Percentiles rank a stretch among this genome's conserved stretches.
These are phyloP conservation scores for Diplolepis rosae DNA, from an alignment of 2,888 invertebrate species.

Conservation along the genomic window DNA sequence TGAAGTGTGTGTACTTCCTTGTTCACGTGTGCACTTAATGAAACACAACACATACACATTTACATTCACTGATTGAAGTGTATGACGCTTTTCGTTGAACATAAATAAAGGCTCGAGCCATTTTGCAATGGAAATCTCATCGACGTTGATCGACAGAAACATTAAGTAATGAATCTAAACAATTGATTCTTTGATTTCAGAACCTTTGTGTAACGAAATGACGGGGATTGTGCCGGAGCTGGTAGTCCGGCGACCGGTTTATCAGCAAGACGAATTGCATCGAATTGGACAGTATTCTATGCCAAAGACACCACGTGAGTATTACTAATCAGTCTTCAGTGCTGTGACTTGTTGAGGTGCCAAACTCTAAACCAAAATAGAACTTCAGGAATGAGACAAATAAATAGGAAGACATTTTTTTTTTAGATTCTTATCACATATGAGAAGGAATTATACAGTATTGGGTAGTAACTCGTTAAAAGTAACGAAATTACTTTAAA, in stretches of 20 bases:
- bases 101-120: slow-evolving; percentile 6
- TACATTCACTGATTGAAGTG: slow-evolving; percentile 5
- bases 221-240: slow-evolving; percentile 65
- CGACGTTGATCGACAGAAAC: background rate
- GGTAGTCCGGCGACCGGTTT: slow-evolving; percentile 78
- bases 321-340: slow-evolving; percentile 31
- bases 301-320: slow-evolving; percentile 74
- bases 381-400: too few relatives aligned
- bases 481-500: too few relatives aligned
- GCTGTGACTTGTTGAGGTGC: background rate
- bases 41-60: background rate
- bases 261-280: slow-evolving; percentile 81
- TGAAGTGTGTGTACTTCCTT: background rate
- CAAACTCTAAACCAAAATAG: too few relatives aligned
- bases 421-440: too few relatives aligned
- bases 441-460: too few relatives aligned
- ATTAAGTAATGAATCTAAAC: background rate
- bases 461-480: too few relatives aligned
- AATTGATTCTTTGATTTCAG: slow-evolving; percentile 47
- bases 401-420: too few relatives aligned
- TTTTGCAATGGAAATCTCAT: background rate
- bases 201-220: slow-evolving; percentile 59
- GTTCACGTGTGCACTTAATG: background rate
- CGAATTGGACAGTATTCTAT: slow-evolving; percentile 79
- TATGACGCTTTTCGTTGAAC: slow-evolving; percentile 16